Evolutionary conservation across 2,797 vertebrate genomes (phyloP), one percentile per base, ranked within the genome.

Genomic region (Streptopelia turtur): DNA sequence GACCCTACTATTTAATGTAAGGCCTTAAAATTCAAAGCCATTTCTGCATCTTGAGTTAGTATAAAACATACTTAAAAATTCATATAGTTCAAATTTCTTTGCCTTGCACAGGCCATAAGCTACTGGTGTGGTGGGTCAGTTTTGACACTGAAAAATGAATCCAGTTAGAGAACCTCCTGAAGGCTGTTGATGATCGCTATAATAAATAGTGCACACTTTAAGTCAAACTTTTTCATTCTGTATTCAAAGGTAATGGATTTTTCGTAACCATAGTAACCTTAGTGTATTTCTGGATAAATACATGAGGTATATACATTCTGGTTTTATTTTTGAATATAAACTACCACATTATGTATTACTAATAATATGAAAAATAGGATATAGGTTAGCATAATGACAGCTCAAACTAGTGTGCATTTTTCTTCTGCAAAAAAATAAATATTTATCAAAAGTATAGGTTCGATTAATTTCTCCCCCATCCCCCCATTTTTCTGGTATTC

Each of bases 201-300:
- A 98, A 98, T 98, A 98, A 98, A 98, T 98, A 98, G 98, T 97
- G 96, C 97, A 97, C 97, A 98, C 97, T 98, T 98, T 97, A 98
- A 98, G 98, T 98, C 98, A 98, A 98, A 98, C 98, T 98, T 98
- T 98, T 98, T 98, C 98, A 98, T 98, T 98, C 98, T 98, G 97
- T 98, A 98, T 98, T 98, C 98, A 98, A 98, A 98, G 98, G 98
- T 98, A 98, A 98, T 98, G 98, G 98, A 98, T 98, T 98, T 98
- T 98, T 97, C 83, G 97, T 98, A 97, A 98, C 98, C 98, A 98
- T 98, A 98, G 98, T 98, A 98, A 98, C 98, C 97, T 97, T 97
- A 97, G 97, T 97, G 97, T 97, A 97, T 98, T 98, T 98, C 98
- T 98, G 98, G 98, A 98, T 98, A 98, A 98, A 98, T 98, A 98